Percentiles rank a stretch among this genome's conserved stretches.
Conservation (phyloP, 2,888 invertebrate genomes). For the Embidobia sp. region DNA sequence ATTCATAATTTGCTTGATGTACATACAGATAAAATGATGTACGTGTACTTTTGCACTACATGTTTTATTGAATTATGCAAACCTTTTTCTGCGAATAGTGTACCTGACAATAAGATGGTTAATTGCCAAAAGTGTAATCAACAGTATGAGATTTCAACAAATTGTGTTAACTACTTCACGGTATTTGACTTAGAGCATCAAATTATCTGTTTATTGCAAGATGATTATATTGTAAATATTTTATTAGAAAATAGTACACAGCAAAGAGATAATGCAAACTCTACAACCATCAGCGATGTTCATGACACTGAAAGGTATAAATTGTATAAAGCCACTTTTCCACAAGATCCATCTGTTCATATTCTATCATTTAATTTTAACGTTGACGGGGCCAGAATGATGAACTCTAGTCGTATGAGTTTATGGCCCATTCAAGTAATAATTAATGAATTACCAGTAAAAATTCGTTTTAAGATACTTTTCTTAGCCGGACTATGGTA, state of each 20-base stretch:
- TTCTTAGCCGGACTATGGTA: constrained; percentile 13
- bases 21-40: constrained; percentile 5
- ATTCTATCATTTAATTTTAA: constrained; percentile 30
- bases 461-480: constrained; percentile 10
- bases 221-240: neutral
- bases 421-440: constrained; percentile 20
- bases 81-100: constrained; percentile 3
- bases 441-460: constrained; percentile 20
- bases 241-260: constrained; percentile 15
- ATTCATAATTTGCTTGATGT: neutral
- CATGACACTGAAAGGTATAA: constrained; percentile 15
- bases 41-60: constrained; percentile 11
- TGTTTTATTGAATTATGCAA: constrained; percentile 17
- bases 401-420: constrained; percentile 18
- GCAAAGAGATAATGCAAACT: neutral
- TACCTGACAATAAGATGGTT: neutral
- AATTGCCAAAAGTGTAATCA: constrained; percentile 8
- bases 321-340: constrained; percentile 15
- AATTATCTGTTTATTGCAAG: constrained; percentile 16
- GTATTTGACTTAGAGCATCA: constrained; percentile 23
- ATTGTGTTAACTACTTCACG: constrained; percentile 22
- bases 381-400: constrained; percentile 22
- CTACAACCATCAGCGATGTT: constrained; percentile 8
- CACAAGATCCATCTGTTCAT: neutral
- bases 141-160: constrained; percentile 4